These are phyloP conservation scores for Cyanoliseus patagonus DNA, from an alignment of 2,113 vertebrate species.

Conservation along the genomic window DNA sequence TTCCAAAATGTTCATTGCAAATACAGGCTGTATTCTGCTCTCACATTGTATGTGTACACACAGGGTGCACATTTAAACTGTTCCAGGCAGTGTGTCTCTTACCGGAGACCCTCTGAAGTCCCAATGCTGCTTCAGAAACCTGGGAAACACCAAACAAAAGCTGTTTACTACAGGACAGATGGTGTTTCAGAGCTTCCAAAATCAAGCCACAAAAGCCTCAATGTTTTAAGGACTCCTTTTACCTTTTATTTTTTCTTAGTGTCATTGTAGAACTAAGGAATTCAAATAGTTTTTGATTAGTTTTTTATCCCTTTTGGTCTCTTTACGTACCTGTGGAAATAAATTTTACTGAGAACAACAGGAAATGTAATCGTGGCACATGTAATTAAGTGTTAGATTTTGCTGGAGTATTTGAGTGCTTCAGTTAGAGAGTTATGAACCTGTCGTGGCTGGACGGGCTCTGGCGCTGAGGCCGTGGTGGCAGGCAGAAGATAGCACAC, in stretches of 20 bases:
- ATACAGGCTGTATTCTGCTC: neutral
- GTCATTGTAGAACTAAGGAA: neutral
- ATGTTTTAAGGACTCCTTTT: neutral
- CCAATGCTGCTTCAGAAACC: neutral
- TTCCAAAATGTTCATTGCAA: neutral
- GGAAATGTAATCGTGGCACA: neutral
- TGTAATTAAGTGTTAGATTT: neutral
- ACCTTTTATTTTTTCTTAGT: neutral
- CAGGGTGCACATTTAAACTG: neutral
- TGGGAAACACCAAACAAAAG: neutral
- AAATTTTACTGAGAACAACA: neutral
- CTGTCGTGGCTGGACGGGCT: accelerated
- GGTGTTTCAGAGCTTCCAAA: neutral
- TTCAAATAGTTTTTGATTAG: neutral
- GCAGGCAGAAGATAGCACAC: neutral
- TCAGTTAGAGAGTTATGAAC: neutral
- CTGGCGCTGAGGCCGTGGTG: accelerated
- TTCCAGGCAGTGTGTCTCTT: neutral
- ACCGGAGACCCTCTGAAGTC: neutral
- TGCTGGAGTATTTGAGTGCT: accelerated
- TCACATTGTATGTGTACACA: neutral
- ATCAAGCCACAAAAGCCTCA: neutral
- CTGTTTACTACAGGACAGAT: neutral
- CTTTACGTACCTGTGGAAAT: neutral
- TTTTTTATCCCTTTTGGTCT: neutral